phyloP scores from a whole-genome alignment of 2,797 vertebrate genomes.

The Onychomys arenicola region DNA sequence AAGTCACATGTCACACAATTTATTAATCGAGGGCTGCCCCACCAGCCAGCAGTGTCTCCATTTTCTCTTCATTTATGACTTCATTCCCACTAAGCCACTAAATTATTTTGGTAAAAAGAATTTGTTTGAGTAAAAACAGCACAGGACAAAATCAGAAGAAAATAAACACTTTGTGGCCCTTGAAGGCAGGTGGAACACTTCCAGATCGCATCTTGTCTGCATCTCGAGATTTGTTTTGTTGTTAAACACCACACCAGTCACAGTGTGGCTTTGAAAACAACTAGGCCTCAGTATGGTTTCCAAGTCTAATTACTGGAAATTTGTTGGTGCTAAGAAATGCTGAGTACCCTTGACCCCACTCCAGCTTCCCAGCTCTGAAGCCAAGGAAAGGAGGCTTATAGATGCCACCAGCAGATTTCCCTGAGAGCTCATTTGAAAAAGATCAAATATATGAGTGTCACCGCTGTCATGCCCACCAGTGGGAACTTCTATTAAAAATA shows the following conservation, averaged over 20 bases:
- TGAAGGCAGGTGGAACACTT: constrained; percentile 78
- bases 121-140: constrained; percentile 78
- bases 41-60: constrained; percentile 84
- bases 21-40: constrained; percentile 85
- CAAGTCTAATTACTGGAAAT: constrained; percentile 74
- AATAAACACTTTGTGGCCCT: constrained; percentile 82
- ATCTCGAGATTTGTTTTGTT: constrained; percentile 75
- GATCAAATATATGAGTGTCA: constrained; percentile 44
- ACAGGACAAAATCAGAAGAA: constrained; percentile 79
- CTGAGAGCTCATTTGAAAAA: constrained; percentile 57
- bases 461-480: background rate
- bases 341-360: constrained; percentile 61
- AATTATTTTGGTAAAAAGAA: constrained; percentile 85
- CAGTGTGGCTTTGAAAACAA: constrained; percentile 68
- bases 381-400: constrained; percentile 70
- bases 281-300: constrained; percentile 65
- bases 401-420: constrained; percentile 60
- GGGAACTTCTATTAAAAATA: background rate
- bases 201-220: constrained; percentile 56
- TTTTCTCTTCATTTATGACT: constrained; percentile 85
- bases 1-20: constrained; percentile 85
- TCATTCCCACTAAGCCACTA: constrained; percentile 84
- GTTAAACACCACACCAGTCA: constrained; percentile 73
- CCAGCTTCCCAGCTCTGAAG: constrained; percentile 69
- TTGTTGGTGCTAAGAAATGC: constrained; percentile 26